These are phyloP conservation scores for Gryllus bimaculatus DNA, from an alignment of 1,140 invertebrate genomes.

Conservation along the genomic window DNA sequence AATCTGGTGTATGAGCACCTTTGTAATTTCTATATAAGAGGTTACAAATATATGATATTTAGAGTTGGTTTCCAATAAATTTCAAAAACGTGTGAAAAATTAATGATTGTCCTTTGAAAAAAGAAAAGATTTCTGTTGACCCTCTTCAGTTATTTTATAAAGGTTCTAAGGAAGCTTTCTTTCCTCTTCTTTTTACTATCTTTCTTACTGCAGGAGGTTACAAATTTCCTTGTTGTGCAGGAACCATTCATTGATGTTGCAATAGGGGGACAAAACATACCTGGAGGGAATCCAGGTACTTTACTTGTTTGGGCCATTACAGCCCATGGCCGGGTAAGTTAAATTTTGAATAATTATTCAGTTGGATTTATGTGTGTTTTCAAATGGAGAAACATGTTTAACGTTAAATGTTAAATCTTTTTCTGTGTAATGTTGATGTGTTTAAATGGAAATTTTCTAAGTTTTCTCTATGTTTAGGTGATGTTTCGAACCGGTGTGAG, in stretches of 20 bases:
- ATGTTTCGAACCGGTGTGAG: constrained; percentile 75
- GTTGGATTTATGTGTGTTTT: no score
- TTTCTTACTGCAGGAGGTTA: background rate
- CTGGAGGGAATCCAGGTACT: constrained; percentile 59
- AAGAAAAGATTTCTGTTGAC: background rate
- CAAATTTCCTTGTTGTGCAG: constrained; percentile 28
- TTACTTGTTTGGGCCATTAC: constrained; percentile 86
- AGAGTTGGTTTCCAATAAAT: no score
- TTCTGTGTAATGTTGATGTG: background rate
- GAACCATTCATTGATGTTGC: constrained; percentile 75
- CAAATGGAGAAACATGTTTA: no score
- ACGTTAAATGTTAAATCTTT: background rate
- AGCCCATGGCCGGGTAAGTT: constrained; percentile 67
- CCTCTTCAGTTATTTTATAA: background rate
- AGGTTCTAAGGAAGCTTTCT: background rate
- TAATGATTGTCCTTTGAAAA: no score
- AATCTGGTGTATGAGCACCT: no score
- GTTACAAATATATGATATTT: no score
- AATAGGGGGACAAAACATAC: constrained; percentile 72
- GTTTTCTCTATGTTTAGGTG: constrained; percentile 39
- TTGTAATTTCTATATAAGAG: no score
- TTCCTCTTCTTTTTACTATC: background rate
- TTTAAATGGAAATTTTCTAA: background rate
- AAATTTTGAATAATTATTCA: background rate
- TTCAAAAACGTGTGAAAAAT: no score